phyloP scores from a whole-genome alignment of 2,888 invertebrate species.

The Laothoe populi region DNA sequence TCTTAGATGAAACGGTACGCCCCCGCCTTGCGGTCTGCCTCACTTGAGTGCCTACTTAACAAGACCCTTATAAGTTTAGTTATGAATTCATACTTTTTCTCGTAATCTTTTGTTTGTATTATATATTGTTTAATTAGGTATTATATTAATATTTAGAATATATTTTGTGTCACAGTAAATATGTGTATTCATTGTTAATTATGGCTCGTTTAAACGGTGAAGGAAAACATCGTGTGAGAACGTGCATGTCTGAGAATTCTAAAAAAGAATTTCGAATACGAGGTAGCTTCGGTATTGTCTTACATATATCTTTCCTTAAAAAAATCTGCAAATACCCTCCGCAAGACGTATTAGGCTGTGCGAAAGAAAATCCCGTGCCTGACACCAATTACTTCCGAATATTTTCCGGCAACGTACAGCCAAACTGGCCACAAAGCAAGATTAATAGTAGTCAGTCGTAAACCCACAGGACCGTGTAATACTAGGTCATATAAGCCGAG shows the following conservation, averaged over 20 bases:
- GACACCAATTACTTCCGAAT: slow-evolving; percentile 41
- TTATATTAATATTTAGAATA: not conserved
- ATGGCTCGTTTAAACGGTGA: too few species aligned
- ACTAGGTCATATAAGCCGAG: slow-evolving; percentile 42
- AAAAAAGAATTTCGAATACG: too few species aligned
- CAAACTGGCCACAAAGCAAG: slow-evolving; percentile 39
- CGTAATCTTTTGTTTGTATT: not conserved
- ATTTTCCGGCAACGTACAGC: slow-evolving; percentile 36
- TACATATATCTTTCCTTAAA: not conserved
- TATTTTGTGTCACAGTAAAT: too few species aligned
- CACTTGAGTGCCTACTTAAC: slow-evolving; percentile 35
- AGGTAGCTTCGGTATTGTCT: too few species aligned
- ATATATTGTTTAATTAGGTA: not conserved
- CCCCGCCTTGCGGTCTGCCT: slow-evolving; percentile 40
- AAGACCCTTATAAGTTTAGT: not conserved
- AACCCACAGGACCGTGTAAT: slow-evolving; percentile 46
- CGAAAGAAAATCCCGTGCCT: slow-evolving; percentile 23
- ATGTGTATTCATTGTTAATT: too few species aligned
- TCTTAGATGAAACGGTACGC: slow-evolving; percentile 37
- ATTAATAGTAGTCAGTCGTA: slow-evolving; percentile 44
- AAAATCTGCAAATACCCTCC: not conserved
- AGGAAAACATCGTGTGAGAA: too few species aligned
- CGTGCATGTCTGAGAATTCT: too few species aligned
- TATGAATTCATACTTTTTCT: slow-evolving; percentile 4
- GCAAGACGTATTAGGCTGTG: not conserved